A percentile compares a stretch with the other conserved stretches of the same genome.
phyloP scores from a whole-genome alignment of 2,113 vertebrate genomes.

The Hyperopisus bebe region DNA sequence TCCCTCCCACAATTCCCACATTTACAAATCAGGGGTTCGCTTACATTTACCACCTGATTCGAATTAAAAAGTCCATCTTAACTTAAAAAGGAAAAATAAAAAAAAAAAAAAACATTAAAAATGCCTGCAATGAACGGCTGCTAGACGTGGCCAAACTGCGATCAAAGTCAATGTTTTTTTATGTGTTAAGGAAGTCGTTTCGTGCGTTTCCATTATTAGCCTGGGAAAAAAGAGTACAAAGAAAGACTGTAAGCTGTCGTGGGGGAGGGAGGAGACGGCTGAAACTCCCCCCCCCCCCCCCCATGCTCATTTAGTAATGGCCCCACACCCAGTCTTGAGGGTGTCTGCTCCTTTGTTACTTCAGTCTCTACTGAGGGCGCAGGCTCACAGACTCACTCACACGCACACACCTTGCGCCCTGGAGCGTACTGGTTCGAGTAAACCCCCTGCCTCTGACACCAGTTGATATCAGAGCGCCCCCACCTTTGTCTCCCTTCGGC shows the following conservation, averaged over 20 bases:
- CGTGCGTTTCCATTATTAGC: not conserved
- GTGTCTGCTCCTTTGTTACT: not conserved
- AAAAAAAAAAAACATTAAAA: not conserved
- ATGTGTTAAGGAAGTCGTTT: not conserved
- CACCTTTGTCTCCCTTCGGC: not conserved
- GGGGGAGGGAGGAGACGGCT: not conserved
- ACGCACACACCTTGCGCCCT: not conserved
- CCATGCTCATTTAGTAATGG: not conserved
- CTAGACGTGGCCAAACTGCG: not conserved
- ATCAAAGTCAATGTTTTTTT: not conserved
- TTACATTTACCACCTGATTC: not conserved
- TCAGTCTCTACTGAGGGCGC: not conserved
- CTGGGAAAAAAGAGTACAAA: not conserved
- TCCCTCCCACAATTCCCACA: not conserved
- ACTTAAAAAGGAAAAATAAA: not conserved
- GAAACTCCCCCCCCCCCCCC: not conserved
- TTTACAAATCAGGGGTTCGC: not conserved
- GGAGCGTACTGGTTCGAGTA: not conserved
- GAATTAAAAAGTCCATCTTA: not conserved
- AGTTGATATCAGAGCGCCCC: not conserved
- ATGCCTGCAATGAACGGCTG: not conserved
- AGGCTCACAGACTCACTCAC: not conserved
- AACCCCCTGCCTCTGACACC: not conserved
- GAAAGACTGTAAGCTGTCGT: slow-evolving; percentile 10
- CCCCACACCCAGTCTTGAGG: not conserved